A percentile compares a stretch with the other conserved stretches of the same genome.
Evolutionary conservation across 2,113 vertebrate genomes (phyloP).

Genomic region (Anser cygnoides): DNA sequence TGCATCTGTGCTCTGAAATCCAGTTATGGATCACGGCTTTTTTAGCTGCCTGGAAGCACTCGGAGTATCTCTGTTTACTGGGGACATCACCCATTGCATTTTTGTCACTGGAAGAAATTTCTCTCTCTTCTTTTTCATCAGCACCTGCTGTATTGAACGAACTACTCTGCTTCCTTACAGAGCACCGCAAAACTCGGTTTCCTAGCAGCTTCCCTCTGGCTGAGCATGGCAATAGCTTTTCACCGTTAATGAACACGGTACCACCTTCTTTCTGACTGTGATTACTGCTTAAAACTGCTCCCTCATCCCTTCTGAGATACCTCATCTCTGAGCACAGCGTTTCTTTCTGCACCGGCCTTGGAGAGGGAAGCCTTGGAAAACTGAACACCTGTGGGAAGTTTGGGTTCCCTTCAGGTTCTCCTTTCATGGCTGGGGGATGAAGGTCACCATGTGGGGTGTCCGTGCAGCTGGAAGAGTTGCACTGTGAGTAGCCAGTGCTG

Average conservation of each 20-base stretch:
- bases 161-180: not conserved
- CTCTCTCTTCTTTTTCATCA: not conserved
- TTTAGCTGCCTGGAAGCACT: slow-evolving; percentile 51
- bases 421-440: not conserved
- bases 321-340: slow-evolving; percentile 62
- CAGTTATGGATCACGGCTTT: slow-evolving; percentile 75
- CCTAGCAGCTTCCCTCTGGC: not conserved
- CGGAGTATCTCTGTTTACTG: not conserved
- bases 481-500: not conserved
- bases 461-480: not conserved
- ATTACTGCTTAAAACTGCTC: not conserved
- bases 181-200: not conserved
- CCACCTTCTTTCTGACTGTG: not conserved
- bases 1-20: slow-evolving; percentile 80
- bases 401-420: not conserved
- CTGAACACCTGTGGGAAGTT: slow-evolving; percentile 37
- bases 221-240: not conserved
- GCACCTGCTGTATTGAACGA: not conserved
- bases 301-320: not conserved
- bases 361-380: slow-evolving; percentile 69
- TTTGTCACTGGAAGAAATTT: not conserved
- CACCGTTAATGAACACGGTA: not conserved
- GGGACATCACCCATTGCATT: not conserved
- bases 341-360: slow-evolving; percentile 69
- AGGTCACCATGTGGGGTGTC: not conserved